Percentiles rank a stretch among this genome's conserved stretches.
These are phyloP conservation scores for Epinotia demarniana DNA, from an alignment of 2,888 invertebrate species.

Conservation along the genomic window DNA sequence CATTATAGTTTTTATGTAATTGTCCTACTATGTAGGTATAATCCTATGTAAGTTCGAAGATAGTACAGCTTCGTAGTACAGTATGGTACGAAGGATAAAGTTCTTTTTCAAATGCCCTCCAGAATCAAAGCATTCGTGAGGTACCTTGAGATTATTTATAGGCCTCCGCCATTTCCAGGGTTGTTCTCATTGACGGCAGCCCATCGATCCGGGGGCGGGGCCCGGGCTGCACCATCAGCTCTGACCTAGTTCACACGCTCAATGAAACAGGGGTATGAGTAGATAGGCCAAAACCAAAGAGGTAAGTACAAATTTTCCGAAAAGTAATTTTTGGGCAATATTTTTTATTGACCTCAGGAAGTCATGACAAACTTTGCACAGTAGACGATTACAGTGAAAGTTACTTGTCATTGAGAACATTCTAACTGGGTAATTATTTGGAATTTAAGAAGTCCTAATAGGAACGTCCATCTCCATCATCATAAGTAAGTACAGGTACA, in stretches of 20 bases:
- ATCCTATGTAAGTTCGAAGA: too few relatives aligned
- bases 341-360: too few relatives aligned
- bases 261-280: slow-evolving; percentile 68
- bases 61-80: too few relatives aligned
- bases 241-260: slow-evolving; percentile 77
- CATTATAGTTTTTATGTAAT: too few relatives aligned
- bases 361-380: too few relatives aligned
- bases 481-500: too few relatives aligned
- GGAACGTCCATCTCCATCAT: too few relatives aligned
- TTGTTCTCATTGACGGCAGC: slow-evolving; percentile 72
- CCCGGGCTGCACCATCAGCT: slow-evolving; percentile 67
- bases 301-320: slow-evolving; percentile 10
- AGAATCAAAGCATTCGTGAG: not conserved
- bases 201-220: slow-evolving; percentile 70
- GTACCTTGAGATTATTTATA: slow-evolving; percentile 69
- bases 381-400: too few relatives aligned
- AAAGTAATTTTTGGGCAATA: not conserved
- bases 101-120: not conserved
- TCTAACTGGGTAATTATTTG: too few relatives aligned
- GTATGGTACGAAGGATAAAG: not conserved
- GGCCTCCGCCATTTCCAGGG: slow-evolving; percentile 52
- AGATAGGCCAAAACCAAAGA: slow-evolving; percentile 9
- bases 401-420: too few relatives aligned
- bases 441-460: too few relatives aligned
- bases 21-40: too few relatives aligned